These are phyloP conservation scores for Nebria salina DNA, from an alignment of 2,888 invertebrate species.

Conservation along the genomic window DNA sequence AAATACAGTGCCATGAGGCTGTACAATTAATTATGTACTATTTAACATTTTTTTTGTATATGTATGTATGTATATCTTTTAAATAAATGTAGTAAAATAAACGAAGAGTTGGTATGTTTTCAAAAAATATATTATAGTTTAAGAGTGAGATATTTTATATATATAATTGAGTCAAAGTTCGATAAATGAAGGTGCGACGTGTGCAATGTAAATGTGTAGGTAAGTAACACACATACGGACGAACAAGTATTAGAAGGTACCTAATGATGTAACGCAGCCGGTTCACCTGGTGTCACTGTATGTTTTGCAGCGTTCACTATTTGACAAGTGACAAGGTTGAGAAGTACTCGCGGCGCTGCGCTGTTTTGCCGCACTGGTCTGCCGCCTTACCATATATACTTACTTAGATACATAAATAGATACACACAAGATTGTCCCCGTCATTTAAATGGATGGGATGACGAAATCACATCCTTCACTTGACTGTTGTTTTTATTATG, in stretches of 20 bases:
- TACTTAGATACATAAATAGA: background rate
- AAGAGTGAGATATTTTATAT: too few relatives aligned
- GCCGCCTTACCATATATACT: conserved; percentile 15
- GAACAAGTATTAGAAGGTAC: conserved; percentile 21
- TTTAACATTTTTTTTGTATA: too few relatives aligned
- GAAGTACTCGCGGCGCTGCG: conserved; percentile 21
- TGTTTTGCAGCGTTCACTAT: conserved; percentile 30
- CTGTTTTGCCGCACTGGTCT: conserved; percentile 22
- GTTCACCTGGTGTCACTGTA: conserved; percentile 27
- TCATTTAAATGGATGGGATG: conserved; percentile 22
- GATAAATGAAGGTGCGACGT: conserved; percentile 3
- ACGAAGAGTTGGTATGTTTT: background rate
- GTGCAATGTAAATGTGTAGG: background rate
- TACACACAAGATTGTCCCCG: conserved; percentile 11
- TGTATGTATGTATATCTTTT: too few relatives aligned
- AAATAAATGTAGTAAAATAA: too few relatives aligned
- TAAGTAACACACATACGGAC: background rate
- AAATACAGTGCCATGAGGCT: too few relatives aligned
- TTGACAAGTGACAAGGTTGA: conserved; percentile 30
- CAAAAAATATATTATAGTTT: background rate
- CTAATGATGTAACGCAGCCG: conserved; percentile 27
- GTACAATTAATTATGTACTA: too few relatives aligned
- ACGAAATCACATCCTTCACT: conserved; percentile 35
- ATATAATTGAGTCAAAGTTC: conserved; percentile 5
- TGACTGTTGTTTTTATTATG: conserved; percentile 35